Percentiles rank a stretch among this genome's conserved stretches.
Conservation (phyloP, 2,113 vertebrate species). For the Alethe diademata region DNA sequence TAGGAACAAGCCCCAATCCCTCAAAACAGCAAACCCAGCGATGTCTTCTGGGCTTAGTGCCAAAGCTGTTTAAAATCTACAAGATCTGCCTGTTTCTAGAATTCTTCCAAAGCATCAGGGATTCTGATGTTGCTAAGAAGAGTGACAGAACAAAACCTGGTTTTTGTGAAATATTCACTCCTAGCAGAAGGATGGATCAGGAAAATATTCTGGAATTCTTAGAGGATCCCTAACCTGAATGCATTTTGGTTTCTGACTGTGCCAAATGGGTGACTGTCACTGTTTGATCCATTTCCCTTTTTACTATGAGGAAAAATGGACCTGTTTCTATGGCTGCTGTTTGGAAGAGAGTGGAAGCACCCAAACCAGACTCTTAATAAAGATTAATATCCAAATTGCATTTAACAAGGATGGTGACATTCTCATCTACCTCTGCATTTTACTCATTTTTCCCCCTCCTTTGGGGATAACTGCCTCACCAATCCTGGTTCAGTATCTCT, state of each 20-base stretch:
- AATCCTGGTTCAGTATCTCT: neutral
- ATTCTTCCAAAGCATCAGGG: neutral
- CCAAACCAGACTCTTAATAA: neutral
- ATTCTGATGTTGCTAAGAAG: neutral
- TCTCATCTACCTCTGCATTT: neutral
- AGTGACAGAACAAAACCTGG: neutral
- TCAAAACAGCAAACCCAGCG: neutral
- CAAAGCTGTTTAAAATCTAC: neutral
- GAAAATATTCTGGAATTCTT: neutral
- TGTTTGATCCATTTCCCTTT: neutral
- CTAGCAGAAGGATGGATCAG: neutral
- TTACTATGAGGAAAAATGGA: neutral
- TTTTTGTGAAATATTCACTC: neutral
- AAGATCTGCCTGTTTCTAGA: neutral
- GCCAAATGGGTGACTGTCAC: neutral
- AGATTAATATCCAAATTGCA: neutral
- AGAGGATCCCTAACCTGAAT: neutral
- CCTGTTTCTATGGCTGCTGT: neutral
- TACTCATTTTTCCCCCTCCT: neutral
- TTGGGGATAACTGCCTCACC: neutral
- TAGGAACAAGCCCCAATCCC: neutral
- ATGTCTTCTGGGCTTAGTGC: neutral
- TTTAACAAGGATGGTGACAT: neutral
- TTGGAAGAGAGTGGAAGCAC: neutral
- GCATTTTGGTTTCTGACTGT: neutral